A percentile compares a stretch with the other conserved stretches of the same genome.
These are phyloP conservation scores for Cetonia aurata DNA, from an alignment of 2,888 invertebrate species.

Conservation along the genomic window DNA sequence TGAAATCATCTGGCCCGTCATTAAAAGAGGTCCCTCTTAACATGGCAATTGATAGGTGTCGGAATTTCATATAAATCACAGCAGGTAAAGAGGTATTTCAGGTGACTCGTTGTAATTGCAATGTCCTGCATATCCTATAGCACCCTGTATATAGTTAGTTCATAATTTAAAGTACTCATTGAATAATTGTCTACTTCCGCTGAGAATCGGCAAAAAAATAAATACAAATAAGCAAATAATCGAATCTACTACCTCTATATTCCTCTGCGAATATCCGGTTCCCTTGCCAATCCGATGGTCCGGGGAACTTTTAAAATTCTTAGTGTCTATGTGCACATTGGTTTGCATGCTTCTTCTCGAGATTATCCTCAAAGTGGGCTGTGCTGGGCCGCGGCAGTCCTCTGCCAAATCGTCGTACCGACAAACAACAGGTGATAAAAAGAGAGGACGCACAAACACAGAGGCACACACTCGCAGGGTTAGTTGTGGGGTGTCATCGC, in stretches of 20 bases:
- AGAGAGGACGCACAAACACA: conserved; percentile 31
- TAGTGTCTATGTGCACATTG: conserved; percentile 81
- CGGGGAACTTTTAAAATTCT: conserved; percentile 74
- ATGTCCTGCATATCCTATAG: too few relatives aligned
- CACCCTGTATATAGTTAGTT: too few relatives aligned
- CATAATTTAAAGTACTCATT: too few relatives aligned
- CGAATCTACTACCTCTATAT: conserved; percentile 67
- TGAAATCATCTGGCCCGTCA: too few relatives aligned
- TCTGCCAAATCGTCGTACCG: background rate
- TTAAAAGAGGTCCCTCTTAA: too few relatives aligned
- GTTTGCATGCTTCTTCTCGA: conserved; percentile 75
- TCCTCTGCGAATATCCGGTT: conserved; percentile 64
- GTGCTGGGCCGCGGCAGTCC: background rate
- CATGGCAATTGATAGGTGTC: too few relatives aligned
- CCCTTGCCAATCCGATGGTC: conserved; percentile 72
- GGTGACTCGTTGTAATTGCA: too few relatives aligned
- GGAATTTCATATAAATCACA: too few relatives aligned
- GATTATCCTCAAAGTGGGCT: background rate
- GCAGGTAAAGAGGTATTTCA: too few relatives aligned
- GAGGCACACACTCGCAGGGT: conserved; percentile 7
- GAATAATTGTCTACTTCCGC: too few relatives aligned
- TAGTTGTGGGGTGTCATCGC: conserved; percentile 54
- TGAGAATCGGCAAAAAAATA: too few relatives aligned
- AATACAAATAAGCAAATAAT: too few relatives aligned
- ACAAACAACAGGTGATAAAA: conserved; percentile 45